A percentile compares a stretch with the other conserved stretches of the same genome.
Evolutionary conservation across 2,797 vertebrate genomes (phyloP).

Genomic region (Periophthalmus magnuspinnatus): DNA sequence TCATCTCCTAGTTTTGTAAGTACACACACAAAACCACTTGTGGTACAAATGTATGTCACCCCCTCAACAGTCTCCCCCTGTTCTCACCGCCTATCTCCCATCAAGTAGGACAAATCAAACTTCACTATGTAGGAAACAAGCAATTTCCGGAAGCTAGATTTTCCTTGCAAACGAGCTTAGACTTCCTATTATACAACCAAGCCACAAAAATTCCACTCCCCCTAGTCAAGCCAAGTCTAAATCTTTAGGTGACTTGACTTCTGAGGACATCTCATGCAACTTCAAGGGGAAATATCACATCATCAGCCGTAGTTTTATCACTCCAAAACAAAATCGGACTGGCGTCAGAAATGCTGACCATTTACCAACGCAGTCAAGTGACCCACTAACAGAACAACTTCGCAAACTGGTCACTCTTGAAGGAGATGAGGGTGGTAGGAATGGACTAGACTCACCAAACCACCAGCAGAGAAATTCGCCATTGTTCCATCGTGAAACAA

Average conservation of each 20-base stretch:
- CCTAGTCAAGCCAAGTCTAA: slow-evolving; percentile 91
- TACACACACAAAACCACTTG: slow-evolving; percentile 45
- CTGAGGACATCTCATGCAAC: slow-evolving; percentile 96
- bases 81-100: slow-evolving; percentile 40
- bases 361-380: slow-evolving; percentile 73
- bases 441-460: slow-evolving; percentile 30
- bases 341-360: slow-evolving; percentile 49
- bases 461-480: slow-evolving; percentile 23
- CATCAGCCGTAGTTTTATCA: slow-evolving; percentile 92
- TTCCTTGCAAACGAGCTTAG: slow-evolving; percentile 32
- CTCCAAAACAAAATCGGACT: slow-evolving; percentile 76
- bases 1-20: slow-evolving; percentile 58
- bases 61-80: slow-evolving; percentile 29
- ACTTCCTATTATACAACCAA: slow-evolving; percentile 38
- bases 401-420: slow-evolving; percentile 89
- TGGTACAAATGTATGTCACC: slow-evolving; percentile 44
- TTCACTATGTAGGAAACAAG: slow-evolving; percentile 12
- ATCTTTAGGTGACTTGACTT: slow-evolving; percentile 95
- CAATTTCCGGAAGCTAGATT: slow-evolving; percentile 32
- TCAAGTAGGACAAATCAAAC: slow-evolving; percentile 33
- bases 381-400: slow-evolving; percentile 90
- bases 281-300: slow-evolving; percentile 97
- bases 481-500: slow-evolving; percentile 42
- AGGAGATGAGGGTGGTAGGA: slow-evolving; percentile 75
- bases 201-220: slow-evolving; percentile 32